Evolutionary conservation across 2,113 vertebrate genomes (phyloP), one percentile per base, ranked within the genome.

Genomic region (Proterorhinus semilunaris): DNA sequence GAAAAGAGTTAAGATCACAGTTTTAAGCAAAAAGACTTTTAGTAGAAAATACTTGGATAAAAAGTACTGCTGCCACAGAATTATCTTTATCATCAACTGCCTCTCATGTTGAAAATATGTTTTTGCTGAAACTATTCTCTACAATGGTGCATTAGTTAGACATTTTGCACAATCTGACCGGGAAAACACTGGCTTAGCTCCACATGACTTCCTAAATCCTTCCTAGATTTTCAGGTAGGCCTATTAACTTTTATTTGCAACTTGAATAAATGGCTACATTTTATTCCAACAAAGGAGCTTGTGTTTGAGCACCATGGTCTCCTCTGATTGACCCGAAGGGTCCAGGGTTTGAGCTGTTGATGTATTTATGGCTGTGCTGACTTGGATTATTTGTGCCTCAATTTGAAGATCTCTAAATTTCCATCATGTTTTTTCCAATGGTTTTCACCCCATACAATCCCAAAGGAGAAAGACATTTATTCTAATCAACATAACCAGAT

Each of bases 331-430:
- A 42, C 43, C 27, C 10, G 2, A 47, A 8, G 61, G 77, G 82
- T 72, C 66, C 80, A 74, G 72, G 66, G 68, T 69, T 54, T 72
- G 61, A 65, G 27, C 11, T 44, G 21, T 61, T n/a, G 52, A 44
- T 68, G 65, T 75, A 72, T 63, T 63, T 69, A 15, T 69, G 74
- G 13, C 45, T 44, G 58, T 75, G 27, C 66, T 58, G 61, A 49
- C 51, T 72, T 68, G 47, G 65, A 64, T 61, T 49, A 52, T 65
- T 68, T 72, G 42, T 66, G 65, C 36, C 62, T 65, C 45, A 70
- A 48, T 83, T 88, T 80, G 65, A 75, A 69, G 76, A 51, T 72
- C 72, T 75, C 78, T 80, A 54, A 54, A 72, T 68, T 42, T 69
- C 47, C 62, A 44, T 53, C 52, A 17, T n/a, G n/a, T 53, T 8